These are phyloP conservation scores for Homalodisca vitripennis DNA, from an alignment of 1,140 invertebrate genomes.

Conservation along the genomic window DNA sequence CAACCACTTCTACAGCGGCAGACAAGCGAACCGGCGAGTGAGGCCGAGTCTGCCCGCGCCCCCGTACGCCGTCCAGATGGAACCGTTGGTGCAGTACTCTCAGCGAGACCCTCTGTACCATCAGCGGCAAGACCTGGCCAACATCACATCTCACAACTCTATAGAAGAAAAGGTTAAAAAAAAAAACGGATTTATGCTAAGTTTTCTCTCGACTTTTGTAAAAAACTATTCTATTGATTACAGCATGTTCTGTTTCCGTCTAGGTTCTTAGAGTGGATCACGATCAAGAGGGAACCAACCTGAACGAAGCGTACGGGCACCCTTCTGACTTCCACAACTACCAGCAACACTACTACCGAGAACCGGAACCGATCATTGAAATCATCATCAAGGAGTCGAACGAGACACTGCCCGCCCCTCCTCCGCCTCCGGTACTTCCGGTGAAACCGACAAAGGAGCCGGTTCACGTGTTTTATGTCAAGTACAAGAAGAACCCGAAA, in stretches of 20 bases:
- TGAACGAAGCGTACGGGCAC: constrained; percentile 26
- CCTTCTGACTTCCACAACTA: constrained; percentile 18
- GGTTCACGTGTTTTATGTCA: constrained; percentile 86
- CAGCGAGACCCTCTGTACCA: constrained; percentile 74
- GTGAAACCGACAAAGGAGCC: constrained; percentile 55
- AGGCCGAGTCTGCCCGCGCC: constrained; percentile 46
- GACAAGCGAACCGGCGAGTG: background rate
- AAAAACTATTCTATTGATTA: background rate
- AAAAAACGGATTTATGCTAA: background rate
- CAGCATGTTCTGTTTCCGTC: background rate
- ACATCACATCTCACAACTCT: constrained; percentile 22
- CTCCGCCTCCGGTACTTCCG: constrained; percentile 47
- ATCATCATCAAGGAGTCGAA: constrained; percentile 90
- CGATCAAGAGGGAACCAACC: constrained; percentile 17
- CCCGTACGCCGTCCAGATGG: constrained; percentile 76
- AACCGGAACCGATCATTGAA: constrained; percentile 86
- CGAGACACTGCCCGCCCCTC: constrained; percentile 69
- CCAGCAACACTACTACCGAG: constrained; percentile 64
- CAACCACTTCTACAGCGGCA: background rate
- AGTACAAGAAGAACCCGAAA: constrained; percentile 73
- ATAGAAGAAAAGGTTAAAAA: constrained; percentile 10
- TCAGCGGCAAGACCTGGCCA: constrained; percentile 44
- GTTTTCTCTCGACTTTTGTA: background rate
- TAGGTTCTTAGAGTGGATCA: constrained; percentile 20
- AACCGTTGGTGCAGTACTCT: constrained; percentile 74